These are phyloP conservation scores for Sebastes variabilis DNA, from an alignment of 2,797 vertebrate species.

Conservation along the genomic window DNA sequence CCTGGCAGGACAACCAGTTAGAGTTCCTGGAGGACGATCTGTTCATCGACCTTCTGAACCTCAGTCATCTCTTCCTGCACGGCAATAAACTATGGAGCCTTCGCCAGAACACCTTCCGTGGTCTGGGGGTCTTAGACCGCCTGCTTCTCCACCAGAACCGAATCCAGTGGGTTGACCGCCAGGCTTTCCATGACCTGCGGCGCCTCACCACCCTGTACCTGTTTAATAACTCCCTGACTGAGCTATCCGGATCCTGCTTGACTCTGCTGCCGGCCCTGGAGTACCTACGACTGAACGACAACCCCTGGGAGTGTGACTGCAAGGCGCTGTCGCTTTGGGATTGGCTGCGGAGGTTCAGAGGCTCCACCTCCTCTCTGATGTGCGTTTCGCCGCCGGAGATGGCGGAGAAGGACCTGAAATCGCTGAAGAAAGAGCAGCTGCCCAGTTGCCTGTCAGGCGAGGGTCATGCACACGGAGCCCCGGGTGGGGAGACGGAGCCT, in stretches of 20 bases:
- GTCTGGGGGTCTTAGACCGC: constrained; percentile 92
- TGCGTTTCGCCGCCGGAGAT: constrained; percentile 85
- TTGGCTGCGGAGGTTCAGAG: constrained; percentile 92
- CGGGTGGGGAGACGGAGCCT: constrained; percentile 53
- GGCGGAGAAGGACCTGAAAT: constrained; percentile 89
- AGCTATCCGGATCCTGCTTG: constrained; percentile 89
- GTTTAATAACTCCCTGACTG: constrained; percentile 95
- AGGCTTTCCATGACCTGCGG: constrained; percentile 93
- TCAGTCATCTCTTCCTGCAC: constrained; percentile 97
- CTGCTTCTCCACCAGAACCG: constrained; percentile 95
- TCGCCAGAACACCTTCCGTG: constrained; percentile 94
- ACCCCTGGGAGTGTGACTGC: constrained; percentile 96
- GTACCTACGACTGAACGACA: constrained; percentile 96
- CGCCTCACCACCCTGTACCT: constrained; percentile 94
- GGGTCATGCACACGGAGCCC: constrained; percentile 25
- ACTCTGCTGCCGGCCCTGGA: constrained; percentile 90
- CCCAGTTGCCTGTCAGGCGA: constrained; percentile 82
- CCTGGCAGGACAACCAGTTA: constrained; percentile 89
- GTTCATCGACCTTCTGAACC: constrained; percentile 96
- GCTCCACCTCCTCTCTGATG: constrained; percentile 89
- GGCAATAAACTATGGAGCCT: constrained; percentile 95
- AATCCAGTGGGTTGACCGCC: constrained; percentile 93
- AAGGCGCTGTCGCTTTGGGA: constrained; percentile 93
- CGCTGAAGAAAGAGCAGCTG: constrained; percentile 87
- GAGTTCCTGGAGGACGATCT: constrained; percentile 96